phyloP scores from a whole-genome alignment of 2,797 vertebrate species.

The Botia almorhae region DNA sequence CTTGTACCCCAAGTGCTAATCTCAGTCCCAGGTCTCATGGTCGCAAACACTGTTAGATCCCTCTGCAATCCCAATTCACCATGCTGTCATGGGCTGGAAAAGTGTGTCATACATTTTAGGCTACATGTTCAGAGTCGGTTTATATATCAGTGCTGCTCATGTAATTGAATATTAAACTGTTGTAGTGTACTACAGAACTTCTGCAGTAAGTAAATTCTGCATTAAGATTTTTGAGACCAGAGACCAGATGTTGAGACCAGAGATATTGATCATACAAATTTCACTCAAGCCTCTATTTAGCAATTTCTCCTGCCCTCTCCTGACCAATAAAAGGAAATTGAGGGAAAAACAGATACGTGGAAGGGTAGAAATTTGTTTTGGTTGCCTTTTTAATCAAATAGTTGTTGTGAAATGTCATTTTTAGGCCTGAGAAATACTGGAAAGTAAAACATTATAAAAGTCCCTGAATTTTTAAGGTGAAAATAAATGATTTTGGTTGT shows the following conservation, averaged over 20 bases:
- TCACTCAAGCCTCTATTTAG: background rate
- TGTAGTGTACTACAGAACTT: background rate
- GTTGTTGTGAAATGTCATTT: too few relatives aligned
- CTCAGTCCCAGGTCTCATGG: constrained; percentile 32
- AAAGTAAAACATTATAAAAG: too few relatives aligned
- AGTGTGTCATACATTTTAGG: constrained; percentile 24
- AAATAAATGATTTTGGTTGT: background rate
- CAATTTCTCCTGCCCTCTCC: background rate
- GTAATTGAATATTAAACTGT: background rate
- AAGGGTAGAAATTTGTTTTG: background rate
- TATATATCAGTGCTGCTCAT: background rate
- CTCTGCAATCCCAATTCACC: constrained; percentile 5
- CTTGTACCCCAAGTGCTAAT: constrained; percentile 35
- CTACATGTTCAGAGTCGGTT: background rate
- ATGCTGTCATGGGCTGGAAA: background rate
- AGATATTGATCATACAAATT: background rate
- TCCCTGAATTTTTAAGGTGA: background rate
- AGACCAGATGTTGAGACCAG: background rate
- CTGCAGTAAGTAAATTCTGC: background rate
- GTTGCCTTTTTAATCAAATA: background rate
- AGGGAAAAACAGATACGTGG: background rate
- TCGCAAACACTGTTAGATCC: constrained; percentile 26
- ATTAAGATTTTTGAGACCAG: background rate
- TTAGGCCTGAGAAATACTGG: too few relatives aligned
- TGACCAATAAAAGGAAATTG: background rate